A percentile compares a stretch with the other conserved stretches of the same genome.
phyloP scores from a whole-genome alignment of 2,797 vertebrate genomes.

The Chrysocyon brachyurus region DNA sequence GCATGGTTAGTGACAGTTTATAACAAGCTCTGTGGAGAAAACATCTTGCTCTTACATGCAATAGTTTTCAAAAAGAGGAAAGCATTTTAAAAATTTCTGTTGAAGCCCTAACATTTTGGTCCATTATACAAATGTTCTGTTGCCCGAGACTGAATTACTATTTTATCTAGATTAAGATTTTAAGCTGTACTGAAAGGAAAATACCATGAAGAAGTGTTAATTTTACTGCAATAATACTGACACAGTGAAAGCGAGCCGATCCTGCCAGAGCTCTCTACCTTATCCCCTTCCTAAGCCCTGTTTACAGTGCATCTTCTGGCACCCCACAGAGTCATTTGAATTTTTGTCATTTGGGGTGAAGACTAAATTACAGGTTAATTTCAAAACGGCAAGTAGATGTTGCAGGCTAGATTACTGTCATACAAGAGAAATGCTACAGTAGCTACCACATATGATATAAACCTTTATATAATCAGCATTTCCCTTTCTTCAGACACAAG shows the following conservation, averaged over 20 bases:
- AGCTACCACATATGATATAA: constrained; percentile 87
- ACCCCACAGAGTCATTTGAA: constrained; percentile 92
- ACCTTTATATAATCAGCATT: constrained; percentile 88
- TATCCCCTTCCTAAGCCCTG: constrained; percentile 86
- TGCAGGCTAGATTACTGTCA: constrained; percentile 91
- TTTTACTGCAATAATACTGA: constrained; percentile 81
- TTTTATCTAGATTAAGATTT: constrained; percentile 78
- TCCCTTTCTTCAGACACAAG: constrained; percentile 86
- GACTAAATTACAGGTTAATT: constrained; percentile 94
- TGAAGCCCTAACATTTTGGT: constrained; percentile 62
- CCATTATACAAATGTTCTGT: constrained; percentile 72
- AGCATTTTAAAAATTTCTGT: background rate
- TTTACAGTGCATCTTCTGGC: constrained; percentile 91
- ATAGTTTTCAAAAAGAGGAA: constrained; percentile 45
- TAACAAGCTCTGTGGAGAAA: background rate
- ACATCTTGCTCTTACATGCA: background rate
- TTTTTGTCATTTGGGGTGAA: constrained; percentile 94
- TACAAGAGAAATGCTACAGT: constrained; percentile 87
- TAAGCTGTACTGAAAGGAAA: constrained; percentile 67
- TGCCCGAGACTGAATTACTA: constrained; percentile 74
- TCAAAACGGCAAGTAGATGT: constrained; percentile 90
- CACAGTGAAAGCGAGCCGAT: constrained; percentile 80
- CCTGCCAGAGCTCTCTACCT: constrained; percentile 84
- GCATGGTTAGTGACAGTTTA: background rate
- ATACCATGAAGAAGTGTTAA: constrained; percentile 70